Evolutionary conservation across 1,140 invertebrate genomes (phyloP).

Genomic region (Ectropis grisescens): DNA sequence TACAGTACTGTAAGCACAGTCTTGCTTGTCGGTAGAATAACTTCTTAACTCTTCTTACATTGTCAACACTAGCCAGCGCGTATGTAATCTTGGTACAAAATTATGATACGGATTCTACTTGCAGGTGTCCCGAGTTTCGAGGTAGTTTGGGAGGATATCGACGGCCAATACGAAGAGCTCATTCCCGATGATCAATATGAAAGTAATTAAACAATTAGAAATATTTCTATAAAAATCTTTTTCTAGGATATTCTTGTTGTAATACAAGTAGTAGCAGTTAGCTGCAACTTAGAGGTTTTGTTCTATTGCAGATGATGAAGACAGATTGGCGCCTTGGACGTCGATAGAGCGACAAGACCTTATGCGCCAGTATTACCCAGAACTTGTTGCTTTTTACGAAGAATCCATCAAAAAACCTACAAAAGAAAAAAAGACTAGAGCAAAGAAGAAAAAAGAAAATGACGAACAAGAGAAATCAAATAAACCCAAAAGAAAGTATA

Average conservation of each 20-base stretch:
- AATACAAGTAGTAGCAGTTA: no score
- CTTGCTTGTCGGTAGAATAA: no score
- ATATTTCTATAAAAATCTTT: no score
- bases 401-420: conserved; percentile 69
- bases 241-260: no score
- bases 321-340: conserved; percentile 65
- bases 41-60: no score
- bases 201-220: no score
- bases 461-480: conserved; percentile 30
- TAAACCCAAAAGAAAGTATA: conserved; percentile 62
- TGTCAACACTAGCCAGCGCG: no score
- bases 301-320: conserved; percentile 60
- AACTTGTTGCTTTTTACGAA: conserved; percentile 68
- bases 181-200: conserved; percentile 71
- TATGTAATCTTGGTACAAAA: no score
- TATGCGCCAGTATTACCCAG: conserved; percentile 76
- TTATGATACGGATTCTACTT: no score
- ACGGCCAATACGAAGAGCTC: conserved; percentile 69
- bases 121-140: conserved; percentile 77
- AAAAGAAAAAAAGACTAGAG: conserved; percentile 69
- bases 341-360: conserved; percentile 78
- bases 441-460: conserved; percentile 40
- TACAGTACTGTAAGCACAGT: no score
- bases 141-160: conserved; percentile 76
- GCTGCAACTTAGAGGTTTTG: no score